These are phyloP conservation scores for Dendrocincla tyrannina DNA, from an alignment of 2,797 vertebrate species.

Conservation along the genomic window DNA sequence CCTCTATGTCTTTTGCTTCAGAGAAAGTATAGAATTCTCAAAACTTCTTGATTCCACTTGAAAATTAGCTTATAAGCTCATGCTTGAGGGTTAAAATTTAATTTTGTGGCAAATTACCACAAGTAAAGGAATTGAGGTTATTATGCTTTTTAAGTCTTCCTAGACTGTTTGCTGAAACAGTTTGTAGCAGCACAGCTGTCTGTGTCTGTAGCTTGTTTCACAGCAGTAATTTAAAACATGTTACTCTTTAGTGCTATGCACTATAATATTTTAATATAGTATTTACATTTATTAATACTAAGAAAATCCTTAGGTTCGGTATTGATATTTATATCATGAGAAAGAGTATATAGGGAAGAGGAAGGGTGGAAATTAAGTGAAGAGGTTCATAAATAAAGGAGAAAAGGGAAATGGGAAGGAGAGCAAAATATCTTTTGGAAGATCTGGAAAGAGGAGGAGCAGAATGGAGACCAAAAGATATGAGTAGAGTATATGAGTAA, in stretches of 20 bases:
- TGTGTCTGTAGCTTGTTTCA: background rate
- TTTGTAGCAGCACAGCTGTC: background rate
- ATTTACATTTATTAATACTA: background rate
- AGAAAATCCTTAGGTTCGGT: background rate
- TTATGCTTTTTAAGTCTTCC: background rate
- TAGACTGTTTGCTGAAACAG: slow-evolving; percentile 23
- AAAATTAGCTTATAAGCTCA: slow-evolving; percentile 46
- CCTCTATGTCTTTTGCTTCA: slow-evolving; percentile 48
- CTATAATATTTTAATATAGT: background rate
- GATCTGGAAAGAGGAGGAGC: slow-evolving; percentile 12
- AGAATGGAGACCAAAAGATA: slow-evolving; percentile 8
- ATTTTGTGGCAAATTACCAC: slow-evolving; percentile 26
- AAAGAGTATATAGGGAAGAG: background rate
- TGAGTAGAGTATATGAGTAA: background rate
- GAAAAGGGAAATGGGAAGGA: background rate
- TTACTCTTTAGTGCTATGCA: background rate
- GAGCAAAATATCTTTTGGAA: background rate
- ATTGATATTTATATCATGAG: background rate
- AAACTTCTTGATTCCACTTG: slow-evolving; percentile 50
- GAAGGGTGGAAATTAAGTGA: background rate
- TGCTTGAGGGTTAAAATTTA: slow-evolving; percentile 56
- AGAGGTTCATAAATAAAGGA: background rate
- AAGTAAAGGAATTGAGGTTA: background rate
- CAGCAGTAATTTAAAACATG: background rate
- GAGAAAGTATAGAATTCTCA: slow-evolving; percentile 33